Evolutionary conservation across 2,113 vertebrate species (phyloP), one percentile per base, ranked within the genome.

Genomic region (Lasiurus borealis): DNA sequence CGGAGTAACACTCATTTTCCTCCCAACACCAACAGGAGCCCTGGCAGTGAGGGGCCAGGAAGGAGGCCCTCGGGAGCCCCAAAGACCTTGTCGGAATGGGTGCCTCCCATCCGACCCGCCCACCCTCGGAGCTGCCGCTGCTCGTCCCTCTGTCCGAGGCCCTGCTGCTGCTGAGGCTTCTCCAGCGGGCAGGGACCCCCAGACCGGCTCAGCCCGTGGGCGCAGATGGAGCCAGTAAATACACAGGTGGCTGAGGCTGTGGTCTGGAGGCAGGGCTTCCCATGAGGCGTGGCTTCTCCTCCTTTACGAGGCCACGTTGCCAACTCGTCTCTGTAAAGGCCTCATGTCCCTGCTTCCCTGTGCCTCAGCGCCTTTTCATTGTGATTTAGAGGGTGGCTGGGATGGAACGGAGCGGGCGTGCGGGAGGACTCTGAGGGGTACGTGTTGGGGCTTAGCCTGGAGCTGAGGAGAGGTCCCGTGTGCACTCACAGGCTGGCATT

Each of bases 401-500:
- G 48, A 77, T n/a, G 72, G 85, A 54, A 54, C 72, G 77, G 77
- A 90, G 72, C 36, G 68, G 82, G 87, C 80, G 64, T 69, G 40
- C 23, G 64, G 27, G 69, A 34, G 88, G 78, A 57, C 44, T 66
- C 31, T 44, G 48, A 77, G 31, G 68, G 54, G 44, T 4, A 50
- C 48, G 25, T 69, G 66, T 57, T 78, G 88, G 90, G 68, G 62
- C 80, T 89, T 77, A 31, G n/a, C 36, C 83, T 69, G 62, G 86
- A 90, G 34, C 10, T 40, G 34, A 57, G 44, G 77, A 73, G 93
- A 31, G 62, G 69, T 23, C 89, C 10, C 85, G 92, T 93, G 95
- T 84, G 92, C 94, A 94, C 93, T 89, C 90, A 71, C 25, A 95
- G 84, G 25, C 76, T 81, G 46, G 27, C 72, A n/a, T 91, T 81